Percentiles rank a stretch among this genome's conserved stretches.
Conservation (phyloP, 2,113 vertebrate species). For the Melierax canorus region DNA sequence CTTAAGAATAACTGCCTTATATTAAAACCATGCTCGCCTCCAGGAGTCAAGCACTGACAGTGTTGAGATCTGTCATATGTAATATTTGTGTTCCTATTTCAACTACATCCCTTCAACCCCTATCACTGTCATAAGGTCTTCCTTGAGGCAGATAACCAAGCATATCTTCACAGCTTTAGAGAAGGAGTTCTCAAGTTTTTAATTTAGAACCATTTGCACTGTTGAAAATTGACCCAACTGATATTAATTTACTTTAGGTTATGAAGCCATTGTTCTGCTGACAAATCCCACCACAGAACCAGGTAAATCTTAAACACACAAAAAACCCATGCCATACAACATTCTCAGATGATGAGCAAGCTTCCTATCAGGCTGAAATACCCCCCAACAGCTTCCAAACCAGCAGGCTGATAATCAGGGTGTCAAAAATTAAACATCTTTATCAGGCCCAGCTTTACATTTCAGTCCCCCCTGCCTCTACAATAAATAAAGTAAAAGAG, state of each 20-base stretch:
- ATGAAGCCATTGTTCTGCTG: not conserved
- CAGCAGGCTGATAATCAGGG: not conserved
- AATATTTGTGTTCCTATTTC: not conserved
- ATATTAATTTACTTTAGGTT: not conserved
- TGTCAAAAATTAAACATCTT: not conserved
- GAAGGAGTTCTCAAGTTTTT: not conserved
- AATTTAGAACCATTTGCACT: not conserved
- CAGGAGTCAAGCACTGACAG: not conserved
- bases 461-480: not conserved
- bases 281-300: not conserved
- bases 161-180: not conserved
- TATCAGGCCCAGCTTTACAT: not conserved
- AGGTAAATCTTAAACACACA: not conserved
- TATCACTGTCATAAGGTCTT: not conserved
- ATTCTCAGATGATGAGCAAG: not conserved
- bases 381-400: not conserved
- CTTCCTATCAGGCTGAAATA: not conserved
- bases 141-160: not conserved
- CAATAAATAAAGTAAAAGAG: not conserved
- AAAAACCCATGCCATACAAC: accelerated
- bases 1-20: not conserved
- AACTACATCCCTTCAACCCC: not conserved
- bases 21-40: not conserved
- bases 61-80: not conserved
- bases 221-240: not conserved